Evolutionary conservation across 2,888 invertebrate species (phyloP), one percentile per base, ranked within the genome.

Genomic region (Parnassius mnemosyne): DNA sequence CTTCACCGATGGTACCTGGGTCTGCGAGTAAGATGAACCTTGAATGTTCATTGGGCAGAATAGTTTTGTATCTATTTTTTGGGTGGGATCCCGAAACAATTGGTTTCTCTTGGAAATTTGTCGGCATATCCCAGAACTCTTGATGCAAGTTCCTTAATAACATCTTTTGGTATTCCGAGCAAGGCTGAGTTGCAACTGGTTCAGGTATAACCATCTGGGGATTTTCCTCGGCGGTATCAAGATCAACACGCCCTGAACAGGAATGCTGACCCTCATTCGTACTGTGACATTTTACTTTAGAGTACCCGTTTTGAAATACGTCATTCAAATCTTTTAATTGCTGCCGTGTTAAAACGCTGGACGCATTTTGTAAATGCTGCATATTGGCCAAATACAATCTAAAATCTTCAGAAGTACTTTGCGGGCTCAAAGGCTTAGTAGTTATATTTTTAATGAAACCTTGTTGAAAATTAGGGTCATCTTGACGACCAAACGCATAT

Each of bases 71-170:
- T 67, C 98, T 93, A 83, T 98, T 98, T 87, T 97, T 97, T 12
- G 94, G 93, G 70, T 97, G 97, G 41, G 97, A 96, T 0, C 98
- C 98, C 42, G 96, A 96, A 1, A 98, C 96, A 75, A 96, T 95
- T 10, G 97, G 95, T 77, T 97, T 97, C 77, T 97, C 97, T 69
- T 97, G 97, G 69, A 97, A 95, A 84, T 98, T 98, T 65, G 97
- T 93, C 0, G 98, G 98, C 76, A 98, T 95, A 83, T 97, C 97
- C 97, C 97, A 98, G 80, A 98, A 98, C 82, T 98, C 98, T 75
- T 97, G 95, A 61, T 89, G 89, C 59, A 98, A 80, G 67, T 93
- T 94, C 52, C 94, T 87, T 55, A 95, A 84, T 66, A 95, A 79
- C 70, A 90, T 89, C 70, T 93, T 93, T 85, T 94, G 92, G 71